phyloP scores from a whole-genome alignment of 2,797 vertebrate genomes.

The Chiroxiphia lanceolata region DNA sequence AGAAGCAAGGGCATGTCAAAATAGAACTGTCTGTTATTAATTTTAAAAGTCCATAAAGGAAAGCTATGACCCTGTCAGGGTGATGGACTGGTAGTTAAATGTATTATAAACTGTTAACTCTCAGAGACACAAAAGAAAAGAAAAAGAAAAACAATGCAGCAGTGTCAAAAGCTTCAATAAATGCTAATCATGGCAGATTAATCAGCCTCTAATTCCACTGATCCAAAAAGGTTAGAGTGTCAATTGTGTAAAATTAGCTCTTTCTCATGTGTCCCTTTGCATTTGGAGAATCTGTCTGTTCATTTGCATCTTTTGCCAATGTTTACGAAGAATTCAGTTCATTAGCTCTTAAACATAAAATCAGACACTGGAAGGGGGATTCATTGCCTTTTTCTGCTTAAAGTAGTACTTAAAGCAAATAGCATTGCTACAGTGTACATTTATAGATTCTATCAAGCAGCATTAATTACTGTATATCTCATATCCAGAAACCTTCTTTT shows the following conservation, averaged over 20 bases:
- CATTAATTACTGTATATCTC: conserved; percentile 70
- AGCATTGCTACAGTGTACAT: conserved; percentile 65
- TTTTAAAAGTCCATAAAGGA: conserved; percentile 86
- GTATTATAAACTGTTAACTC: conserved; percentile 79
- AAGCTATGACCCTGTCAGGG: conserved; percentile 84
- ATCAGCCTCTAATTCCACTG: conserved; percentile 85
- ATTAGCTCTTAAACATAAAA: conserved; percentile 78
- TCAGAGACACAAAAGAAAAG: conserved; percentile 55
- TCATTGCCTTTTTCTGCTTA: conserved; percentile 70
- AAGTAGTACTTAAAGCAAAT: conserved; percentile 71
- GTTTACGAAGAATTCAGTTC: conserved; percentile 78
- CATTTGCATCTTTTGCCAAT: conserved; percentile 76
- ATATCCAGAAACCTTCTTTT: conserved; percentile 50
- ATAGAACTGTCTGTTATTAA: conserved; percentile 80
- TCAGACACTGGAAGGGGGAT: conserved; percentile 70
- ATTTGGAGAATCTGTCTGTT: conserved; percentile 76
- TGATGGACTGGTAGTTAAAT: conserved; percentile 85
- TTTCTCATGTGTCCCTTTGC: conserved; percentile 78
- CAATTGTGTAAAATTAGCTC: conserved; percentile 85
- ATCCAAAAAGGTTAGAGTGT: conserved; percentile 87
- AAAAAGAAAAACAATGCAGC: conserved; percentile 69
- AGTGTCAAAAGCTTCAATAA: conserved; percentile 79
- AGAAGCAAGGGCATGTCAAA: conserved; percentile 76
- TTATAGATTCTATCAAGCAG: conserved; percentile 70
- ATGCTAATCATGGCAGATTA: conserved; percentile 88